Percentiles rank a stretch among this genome's conserved stretches.
Conservation (phyloP, 2,113 vertebrate species). For the Nothobranchius kuhntae region DNA sequence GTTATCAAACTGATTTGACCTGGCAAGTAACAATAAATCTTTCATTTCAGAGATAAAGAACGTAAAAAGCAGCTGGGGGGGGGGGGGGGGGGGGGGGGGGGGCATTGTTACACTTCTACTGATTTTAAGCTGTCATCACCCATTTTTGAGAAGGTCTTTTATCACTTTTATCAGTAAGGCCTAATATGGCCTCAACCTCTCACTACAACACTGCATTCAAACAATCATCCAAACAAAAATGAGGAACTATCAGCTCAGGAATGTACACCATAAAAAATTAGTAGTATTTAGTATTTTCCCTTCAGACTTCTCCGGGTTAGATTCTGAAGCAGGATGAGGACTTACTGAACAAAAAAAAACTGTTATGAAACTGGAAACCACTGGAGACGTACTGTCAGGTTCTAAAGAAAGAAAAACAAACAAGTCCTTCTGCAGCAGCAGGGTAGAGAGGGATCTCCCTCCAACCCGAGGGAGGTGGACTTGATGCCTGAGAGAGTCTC, state of each 20-base stretch:
- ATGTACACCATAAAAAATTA: background rate
- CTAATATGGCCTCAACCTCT: no score
- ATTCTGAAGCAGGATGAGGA: no score
- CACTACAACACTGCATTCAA: background rate
- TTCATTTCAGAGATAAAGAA: no score
- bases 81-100: no score
- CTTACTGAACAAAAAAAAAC: background rate
- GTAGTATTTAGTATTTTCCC: background rate
- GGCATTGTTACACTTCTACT: no score
- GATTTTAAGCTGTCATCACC: no score
- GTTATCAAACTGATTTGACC: no score
- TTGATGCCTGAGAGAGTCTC: conserved; percentile 13
- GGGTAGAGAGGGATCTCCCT: conserved; percentile 17
- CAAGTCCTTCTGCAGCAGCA: conserved; percentile 15
- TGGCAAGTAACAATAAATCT: no score
- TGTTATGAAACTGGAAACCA: background rate
- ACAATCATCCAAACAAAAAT: background rate
- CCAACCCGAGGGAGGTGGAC: conserved; percentile 21
- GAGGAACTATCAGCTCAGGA: background rate
- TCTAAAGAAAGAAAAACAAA: conserved; percentile 33
- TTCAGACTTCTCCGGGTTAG: no score
- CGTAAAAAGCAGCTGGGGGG: no score
- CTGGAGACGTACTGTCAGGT: conserved; percentile 25
- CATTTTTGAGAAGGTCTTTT: no score
- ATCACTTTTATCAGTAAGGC: no score